Base-by-base conservation (phyloP, 2,797 vertebrate species). In the Triplophysa bombifrons region DNA sequence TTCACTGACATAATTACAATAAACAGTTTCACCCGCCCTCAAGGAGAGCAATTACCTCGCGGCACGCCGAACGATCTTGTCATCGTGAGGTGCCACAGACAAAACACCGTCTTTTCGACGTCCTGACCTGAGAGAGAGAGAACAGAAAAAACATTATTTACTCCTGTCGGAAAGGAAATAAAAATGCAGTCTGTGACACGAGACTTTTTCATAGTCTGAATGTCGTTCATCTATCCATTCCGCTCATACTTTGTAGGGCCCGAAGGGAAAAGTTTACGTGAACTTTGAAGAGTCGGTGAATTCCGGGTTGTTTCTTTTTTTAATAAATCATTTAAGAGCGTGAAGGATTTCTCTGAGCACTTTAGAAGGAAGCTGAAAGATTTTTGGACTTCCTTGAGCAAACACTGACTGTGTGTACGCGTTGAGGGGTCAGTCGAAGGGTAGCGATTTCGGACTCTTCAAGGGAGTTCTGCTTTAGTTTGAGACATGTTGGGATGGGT, bases 41-140 rank as follows among this genome's bases (percentile, higher is more conserved):
- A 63, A 75, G 74, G 79, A 66, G 78, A 81, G 81, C 60, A 72
- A 72, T 82, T 84, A 67, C 76, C 76, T 71, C 12, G 11, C 60
- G 50, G 48, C 75, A 74, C 53, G 69, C 51, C 46, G 67, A 72
- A 79, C 53, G 77, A 66, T 48, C 64, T 22, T 72, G 72, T 80
- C 67, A 25, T 82, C 84, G 86, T 76, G 86, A 88, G 76, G 88
- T 84, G 91, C 88, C 86, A 84, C 90, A 91, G 89, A 90, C 72
- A 63, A 84, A 86, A 86, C 88, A 88, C 84, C 80, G 56, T 83
- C 87, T 90, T 84, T 84, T 85, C 89, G 88, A 71, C 84, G 86
- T 90, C 88, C 92, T 88, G 88, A 91, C 90, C 90, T 90, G 88
- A 60, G 86, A 76, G 70, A 88, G 79, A 85, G 87, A 89, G 85